Evolutionary conservation across 2,888 invertebrate genomes (phyloP).

Genomic region (Troides helena): DNA sequence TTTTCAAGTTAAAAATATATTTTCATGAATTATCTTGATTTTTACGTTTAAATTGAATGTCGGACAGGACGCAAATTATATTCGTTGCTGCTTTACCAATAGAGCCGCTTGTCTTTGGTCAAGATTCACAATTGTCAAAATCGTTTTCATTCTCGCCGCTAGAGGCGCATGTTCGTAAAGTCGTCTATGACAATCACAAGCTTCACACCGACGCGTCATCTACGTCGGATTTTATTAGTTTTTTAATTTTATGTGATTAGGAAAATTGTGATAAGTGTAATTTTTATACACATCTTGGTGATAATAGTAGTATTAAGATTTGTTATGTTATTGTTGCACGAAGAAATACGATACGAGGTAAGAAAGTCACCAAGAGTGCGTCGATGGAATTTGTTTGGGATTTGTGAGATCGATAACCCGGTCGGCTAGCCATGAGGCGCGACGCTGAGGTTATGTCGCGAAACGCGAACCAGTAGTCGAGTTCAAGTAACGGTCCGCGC

Average conservation of each 20-base stretch:
- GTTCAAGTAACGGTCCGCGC: slow-evolving; percentile 78
- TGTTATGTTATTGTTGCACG: slow-evolving; percentile 75
- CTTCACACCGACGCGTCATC: slow-evolving; percentile 73
- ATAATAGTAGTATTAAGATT: slow-evolving; percentile 77
- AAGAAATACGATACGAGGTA: slow-evolving; percentile 74
- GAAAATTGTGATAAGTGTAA: slow-evolving; percentile 79
- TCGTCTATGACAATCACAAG: slow-evolving; percentile 57
- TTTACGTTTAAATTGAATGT: too few relatives aligned
- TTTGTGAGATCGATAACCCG: slow-evolving; percentile 77
- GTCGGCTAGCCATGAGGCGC: slow-evolving; percentile 78
- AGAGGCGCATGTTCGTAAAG: slow-evolving; percentile 42
- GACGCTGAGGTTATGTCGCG: slow-evolving; percentile 77
- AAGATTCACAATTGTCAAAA: slow-evolving; percentile 26
- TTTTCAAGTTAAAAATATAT: too few relatives aligned
- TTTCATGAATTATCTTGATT: too few relatives aligned
- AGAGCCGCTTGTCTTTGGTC: slow-evolving; percentile 10
- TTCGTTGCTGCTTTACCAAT: slow-evolving; percentile 1
- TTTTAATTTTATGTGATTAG: slow-evolving; percentile 73
- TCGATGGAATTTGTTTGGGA: slow-evolving; percentile 72
- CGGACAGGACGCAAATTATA: not conserved
- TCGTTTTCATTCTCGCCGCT: slow-evolving; percentile 32
- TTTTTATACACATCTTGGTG: slow-evolving; percentile 76
- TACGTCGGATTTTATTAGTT: slow-evolving; percentile 73
- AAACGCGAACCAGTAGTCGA: slow-evolving; percentile 69
- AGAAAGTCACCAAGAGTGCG: slow-evolving; percentile 51